phyloP scores from a whole-genome alignment of 1,140 invertebrate genomes.

The Neodiprion fabricii region DNA sequence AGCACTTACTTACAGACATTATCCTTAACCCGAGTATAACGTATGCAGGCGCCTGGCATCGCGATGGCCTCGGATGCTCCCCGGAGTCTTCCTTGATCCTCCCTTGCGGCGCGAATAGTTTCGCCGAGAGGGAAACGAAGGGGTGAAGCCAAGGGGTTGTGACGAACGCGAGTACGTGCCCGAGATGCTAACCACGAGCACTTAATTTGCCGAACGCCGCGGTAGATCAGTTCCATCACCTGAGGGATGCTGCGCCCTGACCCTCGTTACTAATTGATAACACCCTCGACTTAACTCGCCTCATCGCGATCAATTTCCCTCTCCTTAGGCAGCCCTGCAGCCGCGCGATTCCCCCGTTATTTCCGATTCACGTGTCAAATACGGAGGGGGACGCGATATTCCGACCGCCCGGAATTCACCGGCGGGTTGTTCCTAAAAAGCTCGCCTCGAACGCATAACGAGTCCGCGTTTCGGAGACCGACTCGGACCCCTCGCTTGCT shows the following conservation, averaged over 20 bases:
- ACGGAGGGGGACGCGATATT: not conserved
- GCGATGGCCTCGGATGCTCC: too few species aligned
- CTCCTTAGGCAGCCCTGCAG: not conserved
- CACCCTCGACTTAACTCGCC: not conserved
- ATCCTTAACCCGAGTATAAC: constrained; percentile 5
- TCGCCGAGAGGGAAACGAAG: not conserved
- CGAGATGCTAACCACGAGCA: constrained; percentile 44
- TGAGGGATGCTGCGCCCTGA: not conserved
- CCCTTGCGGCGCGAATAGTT: not conserved
- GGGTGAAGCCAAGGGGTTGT: constrained; percentile 25
- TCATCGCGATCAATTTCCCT: constrained; percentile 6
- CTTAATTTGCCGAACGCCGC: constrained; percentile 13
- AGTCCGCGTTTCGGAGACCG: not conserved
- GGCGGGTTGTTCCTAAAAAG: too few species aligned
- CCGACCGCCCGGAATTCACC: not conserved
- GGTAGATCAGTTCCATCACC: constrained; percentile 8
- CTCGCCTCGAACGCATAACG: too few species aligned
- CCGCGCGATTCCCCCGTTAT: not conserved
- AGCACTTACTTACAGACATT: not conserved
- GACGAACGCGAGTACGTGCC: constrained; percentile 47
- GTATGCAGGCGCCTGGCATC: not conserved
- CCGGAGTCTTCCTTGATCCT: not conserved
- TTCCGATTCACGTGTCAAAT: not conserved
- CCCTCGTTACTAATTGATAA: constrained; percentile 7
- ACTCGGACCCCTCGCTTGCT: too few species aligned